Conservation (phyloP, 2,888 invertebrate genomes). For the Esperia sulphurella region DNA sequence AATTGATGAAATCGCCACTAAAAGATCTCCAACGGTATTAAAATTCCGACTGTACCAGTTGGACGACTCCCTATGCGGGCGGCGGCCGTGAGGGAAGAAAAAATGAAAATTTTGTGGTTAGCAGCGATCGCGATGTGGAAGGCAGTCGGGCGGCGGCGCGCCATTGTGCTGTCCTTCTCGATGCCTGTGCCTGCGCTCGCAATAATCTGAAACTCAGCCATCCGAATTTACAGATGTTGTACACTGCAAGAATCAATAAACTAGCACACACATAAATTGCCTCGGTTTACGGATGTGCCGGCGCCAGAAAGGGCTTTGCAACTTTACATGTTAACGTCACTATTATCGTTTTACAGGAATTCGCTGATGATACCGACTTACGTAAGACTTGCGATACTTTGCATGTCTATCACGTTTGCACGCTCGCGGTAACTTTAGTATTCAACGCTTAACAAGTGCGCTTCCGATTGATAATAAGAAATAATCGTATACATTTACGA, state of each 20-base stretch:
- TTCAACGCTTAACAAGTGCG: conserved; percentile 35
- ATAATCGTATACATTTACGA: neutral
- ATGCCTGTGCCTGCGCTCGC: neutral
- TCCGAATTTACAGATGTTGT: neutral
- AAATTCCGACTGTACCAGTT: conserved; percentile 44
- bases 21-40: conserved; percentile 44
- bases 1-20: conserved; percentile 32
- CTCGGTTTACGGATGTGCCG: neutral
- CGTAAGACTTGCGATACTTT: conserved; percentile 47
- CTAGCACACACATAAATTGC: neutral
- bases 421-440: conserved; percentile 39
- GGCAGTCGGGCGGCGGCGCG: conserved; percentile 19
- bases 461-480: conserved; percentile 35
- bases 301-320: neutral
- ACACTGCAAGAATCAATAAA: neutral
- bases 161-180: conserved; percentile 26
- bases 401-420: conserved; percentile 50
- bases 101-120: conserved; percentile 61
- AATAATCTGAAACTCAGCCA: neutral
- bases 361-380: conserved; percentile 46
- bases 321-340: conserved; percentile 8
- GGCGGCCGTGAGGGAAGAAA: conserved; percentile 32
- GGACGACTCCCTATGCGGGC: conserved; percentile 56
- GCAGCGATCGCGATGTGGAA: conserved; percentile 33
- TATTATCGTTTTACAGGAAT: conserved; percentile 51